A percentile compares a stretch with the other conserved stretches of the same genome.
phyloP scores from a whole-genome alignment of 2,888 invertebrate genomes.

The Lottia gigantea region DNA sequence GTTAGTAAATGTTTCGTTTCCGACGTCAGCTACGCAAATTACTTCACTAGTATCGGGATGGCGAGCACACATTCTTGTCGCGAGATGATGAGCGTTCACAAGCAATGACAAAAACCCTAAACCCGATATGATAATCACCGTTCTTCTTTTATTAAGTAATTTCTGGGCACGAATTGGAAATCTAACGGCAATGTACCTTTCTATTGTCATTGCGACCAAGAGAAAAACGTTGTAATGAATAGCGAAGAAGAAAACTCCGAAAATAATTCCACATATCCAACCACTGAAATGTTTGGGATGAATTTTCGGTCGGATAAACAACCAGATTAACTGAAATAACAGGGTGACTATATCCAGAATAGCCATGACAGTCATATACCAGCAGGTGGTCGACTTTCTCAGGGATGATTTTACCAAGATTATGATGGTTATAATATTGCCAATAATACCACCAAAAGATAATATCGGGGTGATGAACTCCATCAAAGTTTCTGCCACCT shows the following conservation, averaged over 20 bases:
- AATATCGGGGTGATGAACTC: background rate
- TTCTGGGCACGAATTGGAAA: constrained; percentile 27
- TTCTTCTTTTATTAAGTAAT: constrained; percentile 13
- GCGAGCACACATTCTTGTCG: constrained; percentile 16
- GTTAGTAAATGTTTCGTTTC: constrained; percentile 19
- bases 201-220: constrained; percentile 30
- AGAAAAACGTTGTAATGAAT: constrained; percentile 29
- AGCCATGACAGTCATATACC: constrained; percentile 30
- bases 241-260: constrained; percentile 29
- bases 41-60: constrained; percentile 1
- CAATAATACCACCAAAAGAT: background rate
- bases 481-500: background rate
- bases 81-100: constrained; percentile 26
- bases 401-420: constrained; percentile 5
- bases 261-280: constrained; percentile 24
- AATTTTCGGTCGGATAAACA: constrained; percentile 4
- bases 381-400: constrained; percentile 26
- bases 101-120: constrained; percentile 16
- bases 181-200: constrained; percentile 27
- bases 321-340: constrained; percentile 21
- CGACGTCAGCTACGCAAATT: constrained; percentile 14
- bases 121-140: constrained; percentile 17
- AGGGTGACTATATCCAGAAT: constrained; percentile 27
- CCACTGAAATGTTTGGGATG: background rate
- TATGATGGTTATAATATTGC: background rate